phyloP scores from a whole-genome alignment of 2,797 vertebrate genomes.

The Mormyrops boulengeri region DNA sequence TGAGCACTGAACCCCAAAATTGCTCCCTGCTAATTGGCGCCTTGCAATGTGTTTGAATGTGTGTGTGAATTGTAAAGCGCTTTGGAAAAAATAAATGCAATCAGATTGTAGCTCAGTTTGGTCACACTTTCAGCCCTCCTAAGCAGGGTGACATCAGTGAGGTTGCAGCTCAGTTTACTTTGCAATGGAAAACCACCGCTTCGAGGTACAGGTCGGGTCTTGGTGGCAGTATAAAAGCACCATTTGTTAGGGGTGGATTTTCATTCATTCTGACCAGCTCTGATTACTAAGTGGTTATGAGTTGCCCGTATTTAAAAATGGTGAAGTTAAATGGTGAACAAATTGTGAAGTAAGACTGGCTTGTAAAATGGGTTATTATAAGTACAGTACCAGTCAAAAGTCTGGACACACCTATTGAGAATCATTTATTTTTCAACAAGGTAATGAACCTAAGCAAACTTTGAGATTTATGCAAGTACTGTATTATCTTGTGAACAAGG shows the following conservation, averaged over 20 bases:
- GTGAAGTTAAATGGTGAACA: background rate
- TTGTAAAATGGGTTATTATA: background rate
- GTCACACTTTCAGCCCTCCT: background rate
- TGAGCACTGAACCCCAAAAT: no score
- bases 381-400: background rate
- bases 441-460: background rate
- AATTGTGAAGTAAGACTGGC: background rate
- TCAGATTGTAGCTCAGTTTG: background rate
- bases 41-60: background rate
- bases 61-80: no score
- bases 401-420: background rate
- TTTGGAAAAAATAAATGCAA: no score
- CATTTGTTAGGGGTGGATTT: background rate
- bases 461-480: background rate
- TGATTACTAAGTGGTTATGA: background rate
- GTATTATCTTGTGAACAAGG: background rate
- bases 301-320: background rate
- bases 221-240: background rate
- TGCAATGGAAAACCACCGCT: background rate
- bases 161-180: background rate
- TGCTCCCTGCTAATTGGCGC: no score
- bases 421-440: background rate
- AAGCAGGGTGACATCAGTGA: background rate
- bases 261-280: background rate
- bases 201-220: background rate